Evolutionary conservation across 2,113 vertebrate species (phyloP), one percentile per base, ranked within the genome.

Genomic region (Pteropus alecto): DNA sequence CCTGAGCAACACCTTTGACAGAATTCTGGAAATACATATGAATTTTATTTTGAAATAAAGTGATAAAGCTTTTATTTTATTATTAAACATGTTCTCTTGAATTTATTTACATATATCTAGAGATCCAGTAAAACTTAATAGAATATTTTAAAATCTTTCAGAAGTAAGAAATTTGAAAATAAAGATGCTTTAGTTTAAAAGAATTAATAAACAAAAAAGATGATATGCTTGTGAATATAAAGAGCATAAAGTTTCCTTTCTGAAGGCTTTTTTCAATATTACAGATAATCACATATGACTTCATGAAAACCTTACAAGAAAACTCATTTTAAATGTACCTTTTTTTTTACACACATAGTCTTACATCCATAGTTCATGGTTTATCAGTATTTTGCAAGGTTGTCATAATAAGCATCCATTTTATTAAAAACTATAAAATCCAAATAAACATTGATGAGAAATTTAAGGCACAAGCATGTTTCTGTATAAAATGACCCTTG

Each of bases 11-110:
- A 65, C 18, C 35, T 82, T 86, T 60, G 10, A 60, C 58, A 21
- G 9, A 22, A 65, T 41, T 1, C 21, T 41, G 26, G 26, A 79
- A 60, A 84, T 87, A 67, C 1, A 28, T 35, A 35, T 87, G 33
- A 60, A 88, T 67, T 96, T 85, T 3, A 68, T 73, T 94, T 84
- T 22, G 14, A 95, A 94, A 87, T 63, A 48, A 83, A 86, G 6
- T 14, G 6, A 94, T 76, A 82, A 77, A 58, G 13, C 13, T 86
- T 95, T 85, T 74, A 94, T 61, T 90, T 86, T 77, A 81, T 35
- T 56, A 86, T 77, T 77, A 86, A 71, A 82, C 14, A 74, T 93
- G 6, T 54, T 77, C 14, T 73, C 33, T 97, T 89, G 30, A 83
- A 86, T 15, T 84, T 26, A 68, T 68, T 92, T 81, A 86, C n/a